Evolutionary conservation across 1,140 invertebrate genomes (phyloP).

Genomic region (Daktulosphaira vitifoliae): DNA sequence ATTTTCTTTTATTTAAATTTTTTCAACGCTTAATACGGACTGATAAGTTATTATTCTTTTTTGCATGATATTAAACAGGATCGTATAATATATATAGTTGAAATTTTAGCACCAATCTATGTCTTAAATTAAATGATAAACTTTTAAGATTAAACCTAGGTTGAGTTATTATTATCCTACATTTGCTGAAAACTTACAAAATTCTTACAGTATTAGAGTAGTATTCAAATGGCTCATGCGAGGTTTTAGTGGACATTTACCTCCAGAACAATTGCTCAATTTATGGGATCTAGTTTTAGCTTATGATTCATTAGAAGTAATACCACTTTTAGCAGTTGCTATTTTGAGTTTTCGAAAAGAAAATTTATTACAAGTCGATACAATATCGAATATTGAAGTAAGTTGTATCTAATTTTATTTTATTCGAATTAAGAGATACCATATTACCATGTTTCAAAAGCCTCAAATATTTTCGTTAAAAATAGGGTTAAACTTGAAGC

Average conservation of each 20-base stretch:
- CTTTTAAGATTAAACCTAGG: too few relatives aligned
- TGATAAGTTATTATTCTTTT: too few relatives aligned
- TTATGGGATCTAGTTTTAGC: conserved; percentile 88
- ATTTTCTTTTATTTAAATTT: too few relatives aligned
- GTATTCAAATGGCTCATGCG: conserved; percentile 94
- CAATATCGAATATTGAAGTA: conserved; percentile 71
- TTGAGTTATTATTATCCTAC: too few relatives aligned
- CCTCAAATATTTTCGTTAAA: background rate
- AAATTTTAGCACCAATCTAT: too few relatives aligned
- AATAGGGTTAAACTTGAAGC: background rate
- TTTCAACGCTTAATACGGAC: too few relatives aligned
- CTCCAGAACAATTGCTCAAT: conserved; percentile 80
- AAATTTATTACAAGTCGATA: conserved; percentile 82
- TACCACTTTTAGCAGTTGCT: conserved; percentile 74
- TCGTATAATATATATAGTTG: too few relatives aligned
- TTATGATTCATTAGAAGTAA: conserved; percentile 82
- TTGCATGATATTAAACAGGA: too few relatives aligned
- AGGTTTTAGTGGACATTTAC: conserved; percentile 86
- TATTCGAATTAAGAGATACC: background rate
- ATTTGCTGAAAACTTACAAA: too few relatives aligned
- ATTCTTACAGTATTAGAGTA: conserved; percentile 77
- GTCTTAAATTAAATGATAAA: too few relatives aligned
- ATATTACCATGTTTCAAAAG: background rate
- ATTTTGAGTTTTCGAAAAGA: conserved; percentile 88
- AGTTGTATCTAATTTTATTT: conserved; percentile 23